phyloP scores from a whole-genome alignment of 2,113 vertebrate genomes.

The Nettapus auritus region DNA sequence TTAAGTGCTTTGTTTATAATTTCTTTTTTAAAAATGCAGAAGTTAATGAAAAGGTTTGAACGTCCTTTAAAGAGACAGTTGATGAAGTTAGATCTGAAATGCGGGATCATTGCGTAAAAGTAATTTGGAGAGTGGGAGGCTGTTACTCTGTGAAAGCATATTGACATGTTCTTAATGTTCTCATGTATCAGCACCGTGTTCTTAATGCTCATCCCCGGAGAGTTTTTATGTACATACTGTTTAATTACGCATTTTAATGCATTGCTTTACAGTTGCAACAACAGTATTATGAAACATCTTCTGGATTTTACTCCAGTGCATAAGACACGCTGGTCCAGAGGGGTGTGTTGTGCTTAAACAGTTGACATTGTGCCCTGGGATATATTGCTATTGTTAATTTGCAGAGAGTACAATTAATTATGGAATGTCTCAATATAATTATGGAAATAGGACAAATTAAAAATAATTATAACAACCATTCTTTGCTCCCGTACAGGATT shows the following conservation, averaged over 20 bases:
- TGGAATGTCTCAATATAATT: neutral
- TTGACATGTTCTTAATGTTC: neutral
- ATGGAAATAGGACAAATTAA: neutral
- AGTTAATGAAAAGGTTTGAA: neutral
- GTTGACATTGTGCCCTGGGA: neutral
- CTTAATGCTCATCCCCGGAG: neutral
- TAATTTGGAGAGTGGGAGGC: neutral
- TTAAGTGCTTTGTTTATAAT: neutral
- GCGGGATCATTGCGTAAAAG: neutral
- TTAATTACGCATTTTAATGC: neutral
- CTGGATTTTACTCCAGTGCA: neutral
- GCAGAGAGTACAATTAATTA: neutral
- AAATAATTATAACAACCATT: conserved; percentile 13
- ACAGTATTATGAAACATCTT: neutral
- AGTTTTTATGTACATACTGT: neutral
- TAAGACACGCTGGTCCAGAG: neutral
- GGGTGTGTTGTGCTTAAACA: neutral
- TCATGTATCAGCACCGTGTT: neutral
- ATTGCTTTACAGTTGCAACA: neutral
- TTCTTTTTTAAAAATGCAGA: neutral
- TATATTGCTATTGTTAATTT: neutral
- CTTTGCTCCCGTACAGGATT: conserved; percentile 79
- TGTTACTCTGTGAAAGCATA: neutral
- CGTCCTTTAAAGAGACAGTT: neutral
- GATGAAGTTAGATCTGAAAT: neutral